Base-by-base conservation (phyloP, 2,888 invertebrate species). In the Lepidochrysops patricia region DNA sequence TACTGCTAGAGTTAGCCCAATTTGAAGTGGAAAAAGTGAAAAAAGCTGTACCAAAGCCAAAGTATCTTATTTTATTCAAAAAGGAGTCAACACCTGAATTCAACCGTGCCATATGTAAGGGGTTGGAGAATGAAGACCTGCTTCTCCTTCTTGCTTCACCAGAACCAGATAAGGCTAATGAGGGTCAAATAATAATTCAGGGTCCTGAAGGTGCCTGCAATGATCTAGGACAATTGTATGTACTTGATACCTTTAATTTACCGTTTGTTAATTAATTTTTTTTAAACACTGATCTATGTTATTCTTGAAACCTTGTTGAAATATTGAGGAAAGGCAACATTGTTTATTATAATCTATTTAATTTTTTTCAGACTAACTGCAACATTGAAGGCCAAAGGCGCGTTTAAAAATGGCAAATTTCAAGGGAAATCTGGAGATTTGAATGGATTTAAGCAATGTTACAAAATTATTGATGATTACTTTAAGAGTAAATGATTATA, bases 11-110 rank as follows among this genome's bases (percentile, higher is more conserved):
- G 63, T 72, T 94, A 2, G 95, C 95, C 1, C 82, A 88, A n/a
- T 74, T 86, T n/a, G 94, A 95, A 77, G 92, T 92, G 0, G 85
- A 91, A 2, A 91, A 90, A 71, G 84, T 95, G 34, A 92, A 90
- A 70, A 73, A 69, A 13, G 63, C 72, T 0, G 64, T 74, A 0
- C 87, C 91, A 0, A 74, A 79, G 60, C 92, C 92, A 0, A 90
- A 90, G 70, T 93, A 89, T 70, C 82, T 91, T 63, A 84, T 85
- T 29, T 75, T 93, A 70, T 92, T 91, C 70, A 91, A 93, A 65
- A 94, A 93, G 68, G 96, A 95, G 72, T 95, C 94, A 0, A 96
- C 95, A 66, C 90, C 92, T 4, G 95, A 96, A 70, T 96, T 95
- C 70, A 93, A 95, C 74, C 91, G 92, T 64, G 89, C 90, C 23